These are phyloP conservation scores for Metacarcinus magister DNA, from an alignment of 2,888 invertebrate species.

Conservation along the genomic window DNA sequence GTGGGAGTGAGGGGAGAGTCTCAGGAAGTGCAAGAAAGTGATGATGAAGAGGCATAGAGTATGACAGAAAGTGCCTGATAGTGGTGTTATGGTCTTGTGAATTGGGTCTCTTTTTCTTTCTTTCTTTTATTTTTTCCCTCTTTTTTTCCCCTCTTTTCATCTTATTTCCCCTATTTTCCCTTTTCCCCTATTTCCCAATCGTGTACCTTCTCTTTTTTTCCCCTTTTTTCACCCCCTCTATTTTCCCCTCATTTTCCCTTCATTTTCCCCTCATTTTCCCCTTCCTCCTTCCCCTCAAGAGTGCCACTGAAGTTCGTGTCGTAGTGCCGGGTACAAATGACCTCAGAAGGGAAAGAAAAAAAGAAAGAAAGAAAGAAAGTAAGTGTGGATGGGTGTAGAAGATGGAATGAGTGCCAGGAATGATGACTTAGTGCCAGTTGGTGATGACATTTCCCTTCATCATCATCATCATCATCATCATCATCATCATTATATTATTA, in stretches of 20 bases:
- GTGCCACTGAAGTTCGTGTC: neutral
- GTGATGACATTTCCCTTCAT: neutral
- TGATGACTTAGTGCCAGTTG: neutral
- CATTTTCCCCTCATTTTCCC: neutral
- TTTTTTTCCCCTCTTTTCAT: neutral
- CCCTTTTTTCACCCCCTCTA: neutral
- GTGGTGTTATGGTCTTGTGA: neutral
- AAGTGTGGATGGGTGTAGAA: conserved; percentile 5
- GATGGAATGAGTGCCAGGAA: neutral
- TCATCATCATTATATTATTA: neutral
- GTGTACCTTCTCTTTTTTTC: neutral
- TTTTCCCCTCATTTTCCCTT: too few relatives aligned
- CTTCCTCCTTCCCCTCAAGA: neutral
- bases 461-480: neutral
- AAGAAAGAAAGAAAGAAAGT: too few relatives aligned
- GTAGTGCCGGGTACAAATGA: neutral
- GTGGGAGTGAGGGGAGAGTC: neutral
- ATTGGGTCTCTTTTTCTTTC: neutral
- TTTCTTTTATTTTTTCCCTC: neutral
- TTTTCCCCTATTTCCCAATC: neutral
- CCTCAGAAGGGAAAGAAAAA: neutral
- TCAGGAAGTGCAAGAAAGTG: too few relatives aligned
- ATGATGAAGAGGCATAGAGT: too few relatives aligned
- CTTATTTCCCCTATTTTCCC: neutral
- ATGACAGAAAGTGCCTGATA: too few relatives aligned